Evolutionary conservation across 2,888 invertebrate species (phyloP), one percentile per base, ranked within the genome.

Genomic region (Neuroscelio doddi): DNA sequence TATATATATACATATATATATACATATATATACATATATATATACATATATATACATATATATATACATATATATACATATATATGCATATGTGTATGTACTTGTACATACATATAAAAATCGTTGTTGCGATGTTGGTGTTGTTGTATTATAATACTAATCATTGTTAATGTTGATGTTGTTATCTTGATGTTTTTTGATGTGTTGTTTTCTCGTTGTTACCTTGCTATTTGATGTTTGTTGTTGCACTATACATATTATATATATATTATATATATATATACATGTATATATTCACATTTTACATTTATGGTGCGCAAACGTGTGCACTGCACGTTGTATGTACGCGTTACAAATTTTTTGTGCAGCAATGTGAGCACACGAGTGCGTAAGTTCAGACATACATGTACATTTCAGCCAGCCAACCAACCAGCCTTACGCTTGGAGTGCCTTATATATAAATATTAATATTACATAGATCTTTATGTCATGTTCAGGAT

Each of bases 191-290:
- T 83, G 83, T 83, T 83, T 80, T 76, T 81, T 80, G 79, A 80
- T 83, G 81, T 83, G 81, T 79, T 83, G 82, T 83, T 82, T 82
- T 81, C 76, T 82, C 80, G 82, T 80, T 83, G 82, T 82, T 82
- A 83, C 73, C 77, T 81, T 83, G 83, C 81, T 81, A 79, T 80
- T 83, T 81, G 82, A 82, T 83, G 83, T 84, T 83, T 82, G 80
- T 83, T 79, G 82, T 83, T 83, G 83, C 83, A 84, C 83, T 79
- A 75, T 72, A 72, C 73, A 75, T 73, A 74, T 73, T 63, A 51
- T 67, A 70, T 56, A 53, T 66, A 50, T 66, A 42, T 15, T 67
- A 53, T 65, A 68, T 64, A 65, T 38, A 62, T 52, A 65, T 32
- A 70, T 68, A 70, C 66, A 71, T 72, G 70, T 64, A 70, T 74